Evolutionary conservation across 2,113 vertebrate species (phyloP).

Genomic region (Microtus pennsylvanicus): DNA sequence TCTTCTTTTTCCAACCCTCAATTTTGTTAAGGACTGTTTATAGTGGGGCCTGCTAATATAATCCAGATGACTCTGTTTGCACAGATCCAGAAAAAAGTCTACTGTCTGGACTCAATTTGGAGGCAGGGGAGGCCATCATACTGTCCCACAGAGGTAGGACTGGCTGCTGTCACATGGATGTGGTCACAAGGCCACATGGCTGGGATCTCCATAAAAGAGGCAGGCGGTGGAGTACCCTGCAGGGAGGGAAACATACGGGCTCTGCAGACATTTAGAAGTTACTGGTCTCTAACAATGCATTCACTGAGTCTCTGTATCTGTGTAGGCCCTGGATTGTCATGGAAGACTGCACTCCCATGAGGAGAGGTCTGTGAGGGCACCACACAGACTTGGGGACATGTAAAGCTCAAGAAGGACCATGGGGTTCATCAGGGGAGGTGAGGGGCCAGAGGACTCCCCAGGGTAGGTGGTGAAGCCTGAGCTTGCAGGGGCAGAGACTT

Average conservation of each 20-base stretch:
- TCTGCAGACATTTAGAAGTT: not conserved
- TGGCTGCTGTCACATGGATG: not conserved
- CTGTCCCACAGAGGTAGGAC: not conserved
- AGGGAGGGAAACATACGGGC: not conserved
- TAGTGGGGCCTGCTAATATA: conserved; percentile 59
- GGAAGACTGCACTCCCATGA: not conserved
- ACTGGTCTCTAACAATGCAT: not conserved
- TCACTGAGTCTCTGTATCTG: not conserved
- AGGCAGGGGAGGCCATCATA: conserved; percentile 31
- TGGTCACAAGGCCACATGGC: not conserved
- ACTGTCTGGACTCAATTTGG: conserved; percentile 38
- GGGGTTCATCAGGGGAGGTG: not conserved
- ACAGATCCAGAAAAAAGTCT: conserved; percentile 55
- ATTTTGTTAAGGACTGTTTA: conserved; percentile 62
- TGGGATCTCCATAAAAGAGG: not conserved
- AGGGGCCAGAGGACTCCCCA: not conserved
- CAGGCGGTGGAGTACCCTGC: not conserved
- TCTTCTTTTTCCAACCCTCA: conserved; percentile 55
- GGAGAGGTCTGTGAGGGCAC: not conserved
- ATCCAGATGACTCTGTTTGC: conserved; percentile 67
- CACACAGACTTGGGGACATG: not conserved
- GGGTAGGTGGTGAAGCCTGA: not conserved
- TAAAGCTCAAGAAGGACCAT: not conserved
- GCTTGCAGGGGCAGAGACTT: not conserved
- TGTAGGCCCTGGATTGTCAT: not conserved